Evolutionary conservation across 2,888 invertebrate genomes (phyloP).

Genomic region (Leuctra nigra): DNA sequence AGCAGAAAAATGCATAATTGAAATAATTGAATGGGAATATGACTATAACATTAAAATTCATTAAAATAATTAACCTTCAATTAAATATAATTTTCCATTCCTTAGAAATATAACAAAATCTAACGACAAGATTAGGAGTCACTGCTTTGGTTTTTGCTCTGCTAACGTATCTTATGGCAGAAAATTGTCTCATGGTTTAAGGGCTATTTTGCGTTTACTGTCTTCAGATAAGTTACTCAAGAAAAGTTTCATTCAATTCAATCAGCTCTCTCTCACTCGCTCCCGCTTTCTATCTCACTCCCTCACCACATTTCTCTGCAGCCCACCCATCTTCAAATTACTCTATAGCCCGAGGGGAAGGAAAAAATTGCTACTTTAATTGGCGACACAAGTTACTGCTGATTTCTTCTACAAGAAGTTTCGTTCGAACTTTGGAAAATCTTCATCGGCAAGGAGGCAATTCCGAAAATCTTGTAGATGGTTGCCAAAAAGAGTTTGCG

Average conservation of each 20-base stretch:
- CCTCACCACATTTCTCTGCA: not conserved
- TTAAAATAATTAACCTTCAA: no score
- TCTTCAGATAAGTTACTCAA: not conserved
- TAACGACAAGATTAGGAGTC: no score
- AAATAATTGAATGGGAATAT: no score
- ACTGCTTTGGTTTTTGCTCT: no score
- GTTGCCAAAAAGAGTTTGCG: constrained; percentile 28
- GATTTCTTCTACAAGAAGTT: constrained; percentile 27
- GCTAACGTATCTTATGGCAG: no score
- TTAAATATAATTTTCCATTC: no score
- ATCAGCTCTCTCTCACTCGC: constrained; percentile 9
- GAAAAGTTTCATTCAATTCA: no score
- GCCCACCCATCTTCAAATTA: constrained; percentile 25
- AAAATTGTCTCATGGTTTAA: no score
- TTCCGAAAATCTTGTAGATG: constrained; percentile 27
- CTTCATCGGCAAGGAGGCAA: constrained; percentile 28
- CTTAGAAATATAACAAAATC: no score
- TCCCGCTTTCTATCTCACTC: not conserved
- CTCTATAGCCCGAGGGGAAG: constrained; percentile 22
- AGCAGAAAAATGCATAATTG: no score
- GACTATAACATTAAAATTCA: no score
- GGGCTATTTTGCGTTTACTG: no score
- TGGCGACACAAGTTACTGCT: constrained; percentile 30
- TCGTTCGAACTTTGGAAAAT: constrained; percentile 28
- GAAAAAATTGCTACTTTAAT: constrained; percentile 29